Evolutionary conservation across 2,797 vertebrate species (phyloP), one percentile per base, ranked within the genome.

Genomic region (Fistularia tabacaria): DNA sequence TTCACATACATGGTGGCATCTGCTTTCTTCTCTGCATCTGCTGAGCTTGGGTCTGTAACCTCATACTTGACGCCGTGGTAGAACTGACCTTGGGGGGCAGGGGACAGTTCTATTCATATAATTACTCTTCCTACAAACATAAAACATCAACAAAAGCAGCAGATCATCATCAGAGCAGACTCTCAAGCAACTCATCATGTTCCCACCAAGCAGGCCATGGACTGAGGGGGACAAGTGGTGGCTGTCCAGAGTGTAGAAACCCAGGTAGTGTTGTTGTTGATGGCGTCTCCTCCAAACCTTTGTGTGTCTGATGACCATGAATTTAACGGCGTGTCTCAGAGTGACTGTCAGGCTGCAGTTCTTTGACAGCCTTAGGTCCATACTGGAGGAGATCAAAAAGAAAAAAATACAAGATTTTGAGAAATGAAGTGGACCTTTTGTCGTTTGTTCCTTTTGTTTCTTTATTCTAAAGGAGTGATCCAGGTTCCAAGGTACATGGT

Each of bases 201-300:
- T 52, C 48, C 13, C 69, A 98, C 96, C 96, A 77, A 98, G 81
- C 36, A 98, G 85, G 15, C 96, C 94, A 14, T 95, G 93, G 14
- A 94, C 94, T 36, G 79, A 83, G n/a, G 79, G 42, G 53, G 95
- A 95, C 46, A 96, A 70, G 47, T 81, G 85, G 70, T 91, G 91
- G 56, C 88, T 89, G 71, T 95, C 91, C 62, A 94, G 1, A 3
- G 88, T 94, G 49, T 98, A 98, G 56, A 98, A 93, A 15, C 96
- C 95, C 51, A 98, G 85, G 69, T 94, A 97, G 73, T 94, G 88
- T 56, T 80, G 88, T 53, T 93, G 91, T 40, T 85, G 57, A 0
- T 91, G 92, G 55, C 89, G 88, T 60, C 87, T 86, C 73, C 89
- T 91, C 94, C 94, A 95, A 9, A 93, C 85, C 70, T 92, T 90